Base-by-base conservation (phyloP, 2,113 vertebrate genomes). In the Acanthochromis polyacanthus region DNA sequence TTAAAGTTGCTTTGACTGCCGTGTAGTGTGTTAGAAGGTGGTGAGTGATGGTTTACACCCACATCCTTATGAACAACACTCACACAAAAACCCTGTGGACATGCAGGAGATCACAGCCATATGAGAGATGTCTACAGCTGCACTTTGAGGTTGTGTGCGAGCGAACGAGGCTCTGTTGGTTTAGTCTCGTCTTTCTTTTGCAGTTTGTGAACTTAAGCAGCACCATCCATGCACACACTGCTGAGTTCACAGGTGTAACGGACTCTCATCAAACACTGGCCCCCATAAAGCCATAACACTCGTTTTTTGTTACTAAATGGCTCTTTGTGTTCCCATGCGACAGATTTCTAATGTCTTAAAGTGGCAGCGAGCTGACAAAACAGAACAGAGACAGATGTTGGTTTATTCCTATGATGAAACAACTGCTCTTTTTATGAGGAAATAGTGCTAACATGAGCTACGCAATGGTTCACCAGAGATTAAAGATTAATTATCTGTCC, bases 81-180 rank as follows among this genome's bases (percentile, higher is more conserved):
- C 77, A 82, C 59, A 64, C 75, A 87, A 63, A 81, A 48, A 66
- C 65, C 80, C 76, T 4, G 70, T 71, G 78, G 78, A 84, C 73
- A 88, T 72, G 75, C 59, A 62, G 80, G 28, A 83, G 89, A 85
- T 93, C 87, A 82, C 90, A 92, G 82, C 58, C 32, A 72, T 82
- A 89, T 90, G 90, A 87, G 79, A 91, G 62, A 75, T 38, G 53
- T 87, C 82, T 84, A 53, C 81, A 82, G 77, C 84, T 87, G 80
- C 85, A 86, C 86, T 91, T 89, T 91, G 85, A 91, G 86, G 55
- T 43, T 67, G 74, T 78, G 20, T 58, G 74, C 60, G 81, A 78
- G 79, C 4, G n/a, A 45, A 43, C 19, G 66, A 56, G 22, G 64
- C 53, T 56, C 11, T 16, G 28, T 50, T 30, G 53, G 58, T 87